Base-by-base conservation (phyloP, 2,113 vertebrate species). In the Rhinogobius similis region DNA sequence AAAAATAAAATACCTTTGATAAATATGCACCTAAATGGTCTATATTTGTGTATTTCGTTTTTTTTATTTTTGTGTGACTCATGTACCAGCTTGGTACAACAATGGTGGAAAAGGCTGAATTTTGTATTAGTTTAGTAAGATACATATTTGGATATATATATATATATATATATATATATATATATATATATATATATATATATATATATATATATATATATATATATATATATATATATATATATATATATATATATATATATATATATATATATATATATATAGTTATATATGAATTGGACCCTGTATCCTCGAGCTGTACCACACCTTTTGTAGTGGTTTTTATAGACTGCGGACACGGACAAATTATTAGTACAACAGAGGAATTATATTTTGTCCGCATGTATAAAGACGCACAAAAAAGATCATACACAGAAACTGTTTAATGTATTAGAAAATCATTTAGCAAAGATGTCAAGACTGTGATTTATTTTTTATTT, bases 401-500 rank as follows among this genome's bases (percentile, higher is more conserved):
- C 20, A 18, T 36, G 56, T 36, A 38, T 1, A 61, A 20, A 50
- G 14, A 21, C 46, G 0, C 46, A 21, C 20, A n/a, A 50, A 18
- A 29, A 18, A n/a, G n/a, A 29, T 58, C 24, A 29, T 1, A 1
- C 39, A 41, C 11, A 10, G 10, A 38, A 38, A 61, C 13, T 61
- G 16, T 10, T 61, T 61, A 2, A 61, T 61, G 4, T 38, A 38
- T 38, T 61, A 10, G 18, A 61, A 70, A 6, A 63, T 48, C n/a
- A 74, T 26, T 46, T 26, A 56, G 68, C 46, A 46, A n/a, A 36
- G 21, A 10, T 68, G 52, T 20, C 38, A 66, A n/a, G 14, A 10
- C 8, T 62, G 23, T 12, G 39, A 36, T 4, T 61, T 38, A 24
- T 61, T 32, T 59, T 46, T 9, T 24, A 21, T 55, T 29, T 27